Evolutionary conservation across 2,113 vertebrate species (phyloP).

Genomic region (Echinops telfairi): DNA sequence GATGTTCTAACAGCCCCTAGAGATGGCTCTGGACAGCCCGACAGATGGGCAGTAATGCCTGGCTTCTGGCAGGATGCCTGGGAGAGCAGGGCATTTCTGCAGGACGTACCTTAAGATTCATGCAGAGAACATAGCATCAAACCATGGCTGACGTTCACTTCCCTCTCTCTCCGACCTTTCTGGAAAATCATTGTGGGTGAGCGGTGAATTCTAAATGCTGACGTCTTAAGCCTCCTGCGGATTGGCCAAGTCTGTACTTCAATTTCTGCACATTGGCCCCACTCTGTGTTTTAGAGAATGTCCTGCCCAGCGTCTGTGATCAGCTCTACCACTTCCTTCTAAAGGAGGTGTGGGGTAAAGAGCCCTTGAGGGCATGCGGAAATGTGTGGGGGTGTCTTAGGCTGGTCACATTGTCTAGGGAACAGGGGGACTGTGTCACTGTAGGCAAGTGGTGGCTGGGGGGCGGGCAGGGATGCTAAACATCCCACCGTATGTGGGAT

Average conservation of each 20-base stretch:
- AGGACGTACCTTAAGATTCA: background rate
- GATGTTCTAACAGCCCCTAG: background rate
- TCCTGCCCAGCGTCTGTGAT: background rate
- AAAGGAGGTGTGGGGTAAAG: background rate
- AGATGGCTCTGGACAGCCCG: too few relatives aligned
- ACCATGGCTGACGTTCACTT: background rate
- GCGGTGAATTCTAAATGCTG: background rate
- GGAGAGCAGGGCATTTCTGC: background rate
- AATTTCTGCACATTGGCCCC: background rate
- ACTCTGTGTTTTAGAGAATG: background rate
- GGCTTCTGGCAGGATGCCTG: fast-evolving
- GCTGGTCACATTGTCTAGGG: background rate
- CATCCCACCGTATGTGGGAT: background rate
- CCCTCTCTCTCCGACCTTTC: background rate
- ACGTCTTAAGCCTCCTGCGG: background rate
- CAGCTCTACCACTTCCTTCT: background rate
- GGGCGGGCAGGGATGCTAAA: background rate
- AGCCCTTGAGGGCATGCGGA: background rate
- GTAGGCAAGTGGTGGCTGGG: background rate
- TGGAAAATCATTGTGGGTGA: background rate
- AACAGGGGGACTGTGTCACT: background rate
- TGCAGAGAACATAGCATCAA: background rate
- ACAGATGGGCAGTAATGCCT: too few relatives aligned
- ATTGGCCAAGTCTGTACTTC: background rate
- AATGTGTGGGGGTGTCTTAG: background rate